Conservation (phyloP, 2,797 vertebrate genomes). For the Epinephelus awoara region DNA sequence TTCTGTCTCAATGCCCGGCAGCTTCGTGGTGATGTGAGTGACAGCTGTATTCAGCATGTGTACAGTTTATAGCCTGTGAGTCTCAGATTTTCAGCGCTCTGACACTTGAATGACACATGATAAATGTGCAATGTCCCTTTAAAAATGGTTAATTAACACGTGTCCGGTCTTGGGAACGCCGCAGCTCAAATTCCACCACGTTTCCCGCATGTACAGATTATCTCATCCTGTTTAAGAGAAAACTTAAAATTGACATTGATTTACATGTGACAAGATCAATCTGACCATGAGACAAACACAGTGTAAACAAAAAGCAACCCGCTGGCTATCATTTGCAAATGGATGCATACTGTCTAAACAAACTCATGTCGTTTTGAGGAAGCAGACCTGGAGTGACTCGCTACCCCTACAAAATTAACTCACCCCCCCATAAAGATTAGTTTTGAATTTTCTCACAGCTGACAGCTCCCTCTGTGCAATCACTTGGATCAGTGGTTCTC, state of each 20-base stretch:
- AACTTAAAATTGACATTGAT: constrained; percentile 14
- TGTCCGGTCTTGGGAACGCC: background rate
- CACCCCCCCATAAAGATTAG: background rate
- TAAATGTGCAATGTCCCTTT: constrained; percentile 43
- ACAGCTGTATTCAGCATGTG: constrained; percentile 48
- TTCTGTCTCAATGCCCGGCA: constrained; percentile 25
- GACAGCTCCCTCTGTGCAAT: constrained; percentile 3
- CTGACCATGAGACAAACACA: background rate
- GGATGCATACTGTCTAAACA: background rate
- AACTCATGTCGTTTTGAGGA: background rate
- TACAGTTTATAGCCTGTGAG: constrained; percentile 38
- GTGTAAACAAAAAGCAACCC: background rate
- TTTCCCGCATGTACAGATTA: background rate
- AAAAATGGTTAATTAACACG: constrained; percentile 36
- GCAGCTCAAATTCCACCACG: background rate
- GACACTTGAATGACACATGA: constrained; percentile 49
- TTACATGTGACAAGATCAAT: constrained; percentile 12
- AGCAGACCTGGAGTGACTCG: constrained; percentile 1
- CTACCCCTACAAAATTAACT: background rate
- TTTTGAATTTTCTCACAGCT: background rate
- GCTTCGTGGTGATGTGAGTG: constrained; percentile 42
- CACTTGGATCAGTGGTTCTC: constrained; percentile 1
- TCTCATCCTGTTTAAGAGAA: background rate
- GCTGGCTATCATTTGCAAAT: constrained; percentile 16
- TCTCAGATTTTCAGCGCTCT: constrained; percentile 34